Base-by-base conservation (phyloP, 2,797 vertebrate genomes). In the Pseudomugil tenellus region DNA sequence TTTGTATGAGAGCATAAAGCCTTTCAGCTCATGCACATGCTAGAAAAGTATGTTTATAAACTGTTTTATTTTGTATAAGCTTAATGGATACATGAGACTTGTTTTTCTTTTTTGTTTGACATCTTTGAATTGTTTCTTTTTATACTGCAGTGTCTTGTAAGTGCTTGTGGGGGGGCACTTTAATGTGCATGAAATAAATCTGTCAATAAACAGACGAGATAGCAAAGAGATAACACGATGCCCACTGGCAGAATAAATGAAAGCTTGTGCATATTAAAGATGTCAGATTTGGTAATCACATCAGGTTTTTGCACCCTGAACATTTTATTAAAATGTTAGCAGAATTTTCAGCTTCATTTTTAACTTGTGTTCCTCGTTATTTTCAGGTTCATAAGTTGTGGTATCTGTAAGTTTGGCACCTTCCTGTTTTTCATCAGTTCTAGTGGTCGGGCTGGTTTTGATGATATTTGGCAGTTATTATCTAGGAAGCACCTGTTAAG, bases 381-480 rank as follows among this genome's bases (percentile, higher is more conserved):
- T 46, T 79, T 72, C 59, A 60, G 37, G 57, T 72, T 41, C 72
- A 56, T 74, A 67, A 54, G 54, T 31, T 68, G 48, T 71, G 25
- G 32, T 57, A 21, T 35, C 26, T 72, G 60, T 63, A 31, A 41
- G 49, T 73, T 70, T 61, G 39, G 72, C 57, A 63, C 56, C 55
- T 39, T 43, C 51, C 72, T 61, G 35, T 63, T 75, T 29, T 62
- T 62, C 64, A 79, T 65, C 43, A 74, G 75, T 83, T 64, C 65
- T 74, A 75, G 55, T 58, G 34, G 63, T 76, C 67, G 56, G 79
- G 69, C 55, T 21, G 17, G 4, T 25, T 39, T 29, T 17, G 23
- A 35, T 73, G 82, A 84, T 81, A 78, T 90, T 89, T 89, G 77
- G 71, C 74, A 75, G 52, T 69, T 83, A 87, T 92, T 87, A 88